Conservation (phyloP, 2,888 invertebrate species). For the Pantelozetes paolii region DNA sequence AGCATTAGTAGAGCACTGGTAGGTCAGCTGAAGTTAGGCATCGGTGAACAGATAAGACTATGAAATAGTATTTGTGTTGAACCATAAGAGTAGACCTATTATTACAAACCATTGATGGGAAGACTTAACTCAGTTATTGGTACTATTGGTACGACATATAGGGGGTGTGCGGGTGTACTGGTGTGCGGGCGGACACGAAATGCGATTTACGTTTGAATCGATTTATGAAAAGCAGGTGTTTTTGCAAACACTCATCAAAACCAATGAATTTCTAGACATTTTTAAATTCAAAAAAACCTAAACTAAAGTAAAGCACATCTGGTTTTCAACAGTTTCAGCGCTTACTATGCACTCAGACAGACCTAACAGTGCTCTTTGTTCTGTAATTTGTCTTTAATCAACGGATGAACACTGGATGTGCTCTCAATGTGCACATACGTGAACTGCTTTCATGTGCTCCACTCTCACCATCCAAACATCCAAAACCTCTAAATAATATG, state of each 20-base stretch:
- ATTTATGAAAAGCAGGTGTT: slow-evolving; percentile 15
- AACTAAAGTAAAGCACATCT: slow-evolving; percentile 25
- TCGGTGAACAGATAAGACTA: not conserved
- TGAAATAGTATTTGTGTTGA: not conserved
- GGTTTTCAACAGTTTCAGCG: too few species aligned
- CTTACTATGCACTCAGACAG: not conserved
- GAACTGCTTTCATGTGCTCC: not conserved
- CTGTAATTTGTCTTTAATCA: slow-evolving; percentile 16
- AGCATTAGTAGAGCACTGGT: not conserved
- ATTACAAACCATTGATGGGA: not conserved
- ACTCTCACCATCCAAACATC: not conserved
- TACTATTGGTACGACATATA: not conserved
- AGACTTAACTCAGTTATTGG: slow-evolving; percentile 15
- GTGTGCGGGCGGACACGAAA: slow-evolving; percentile 5
- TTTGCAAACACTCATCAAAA: not conserved
- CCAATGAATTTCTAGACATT: not conserved
- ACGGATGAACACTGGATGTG: slow-evolving; percentile 17
- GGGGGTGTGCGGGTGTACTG: too few species aligned
- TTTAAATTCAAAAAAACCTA: not conserved
- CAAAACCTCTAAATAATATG: not conserved
- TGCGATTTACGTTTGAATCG: not conserved
- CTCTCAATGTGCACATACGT: not conserved
- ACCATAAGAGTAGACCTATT: not conserved
- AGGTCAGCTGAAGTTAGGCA: slow-evolving; percentile 25
- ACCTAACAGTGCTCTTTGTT: not conserved